Base-by-base conservation (phyloP, 2,113 vertebrate species). In the Heptranchias perlo region DNA sequence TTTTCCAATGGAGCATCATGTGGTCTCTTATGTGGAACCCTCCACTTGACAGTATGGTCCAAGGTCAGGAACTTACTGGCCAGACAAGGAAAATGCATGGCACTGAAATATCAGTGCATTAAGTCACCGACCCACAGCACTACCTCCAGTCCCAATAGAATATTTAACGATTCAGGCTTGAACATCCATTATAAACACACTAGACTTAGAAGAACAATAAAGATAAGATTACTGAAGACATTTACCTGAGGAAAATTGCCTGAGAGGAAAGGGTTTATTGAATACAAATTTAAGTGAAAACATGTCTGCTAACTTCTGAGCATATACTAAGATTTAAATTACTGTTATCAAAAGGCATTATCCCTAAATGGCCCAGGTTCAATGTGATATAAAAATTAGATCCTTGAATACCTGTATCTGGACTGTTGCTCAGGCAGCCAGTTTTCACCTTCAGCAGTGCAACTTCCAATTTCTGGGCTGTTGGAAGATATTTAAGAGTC, bases 391-490 rank as follows among this genome's bases (percentile, higher is more conserved):
- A 28, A 67, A 21, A 28, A 47, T 28, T 28, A 65, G 21, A 28
- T n/a, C 78, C 35, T 64, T 5, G 4, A 54, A 96, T 97, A 97
- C 97, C 96, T 96, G 96, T 97, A 25, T 96, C 96, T 64, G 96
- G 52, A 13, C 96, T 96, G 35, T 91, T 96, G 69, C 18, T 65
- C 52, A 96, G 54, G 64, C 96, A 96, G 64, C 96, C 96, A 0
- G 96, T 97, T 97, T 96, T 97, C 96, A 98, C 96, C 96, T 98
- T 98, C 23, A 98, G 96, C 95, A 98, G 96, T 44, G 98, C 97
- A 5, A 98, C 97, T 96, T 98, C 98, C 58, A 98, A 97, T 96
- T 97, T 98, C 96, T 98, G 98, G 94, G 98, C 97, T 10, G 97
- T 98, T 35, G 98, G 98, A 64, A 98, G 97, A 92, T 98, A 98